Evolutionary conservation across 2,888 invertebrate species (phyloP).

Genomic region (Caenorhabditis plicata): DNA sequence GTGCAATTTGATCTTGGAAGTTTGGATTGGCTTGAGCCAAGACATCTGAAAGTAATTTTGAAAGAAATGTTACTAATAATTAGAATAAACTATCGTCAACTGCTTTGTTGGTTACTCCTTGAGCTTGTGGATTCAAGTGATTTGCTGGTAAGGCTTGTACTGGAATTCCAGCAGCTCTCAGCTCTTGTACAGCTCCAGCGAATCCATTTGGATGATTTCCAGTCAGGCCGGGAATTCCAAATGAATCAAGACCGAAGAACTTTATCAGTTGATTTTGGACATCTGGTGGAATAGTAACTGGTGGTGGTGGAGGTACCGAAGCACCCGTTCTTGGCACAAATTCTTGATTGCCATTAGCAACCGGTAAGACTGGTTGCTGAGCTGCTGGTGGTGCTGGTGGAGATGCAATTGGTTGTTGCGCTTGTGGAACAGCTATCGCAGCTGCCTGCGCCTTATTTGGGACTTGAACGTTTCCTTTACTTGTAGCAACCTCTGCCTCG

Average conservation of each 20-base stretch:
- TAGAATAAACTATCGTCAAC: conserved; percentile 9
- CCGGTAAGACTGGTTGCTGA: conserved; percentile 41
- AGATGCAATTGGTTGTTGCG: conserved; percentile 29
- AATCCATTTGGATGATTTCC: conserved; percentile 64
- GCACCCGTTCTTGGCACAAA: conserved; percentile 39
- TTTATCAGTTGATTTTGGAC: conserved; percentile 65
- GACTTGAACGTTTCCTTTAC: conserved; percentile 26
- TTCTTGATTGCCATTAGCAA: conserved; percentile 41
- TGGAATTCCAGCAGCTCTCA: conserved; percentile 63
- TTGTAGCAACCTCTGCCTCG: too few species aligned
- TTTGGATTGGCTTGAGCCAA: conserved; percentile 63
- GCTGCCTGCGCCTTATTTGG: conserved; percentile 21
- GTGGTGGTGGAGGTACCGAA: conserved; percentile 50
- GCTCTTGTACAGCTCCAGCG: conserved; percentile 63
- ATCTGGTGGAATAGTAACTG: conserved; percentile 64
- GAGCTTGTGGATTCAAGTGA: conserved; percentile 44
- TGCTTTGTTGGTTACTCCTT: conserved; percentile 36
- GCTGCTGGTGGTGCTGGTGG: conserved; percentile 40
- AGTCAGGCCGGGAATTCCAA: conserved; percentile 64
- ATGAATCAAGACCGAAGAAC: conserved; percentile 65
- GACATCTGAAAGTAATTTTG: conserved; percentile 42
- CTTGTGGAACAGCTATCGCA: conserved; percentile 38
- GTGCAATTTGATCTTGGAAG: conserved; percentile 58
- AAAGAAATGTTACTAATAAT: not conserved
- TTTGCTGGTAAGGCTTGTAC: conserved; percentile 60